phyloP scores from a whole-genome alignment of 35 echinoderm and acorn worm genomes.

The Patiria miniata region DNA sequence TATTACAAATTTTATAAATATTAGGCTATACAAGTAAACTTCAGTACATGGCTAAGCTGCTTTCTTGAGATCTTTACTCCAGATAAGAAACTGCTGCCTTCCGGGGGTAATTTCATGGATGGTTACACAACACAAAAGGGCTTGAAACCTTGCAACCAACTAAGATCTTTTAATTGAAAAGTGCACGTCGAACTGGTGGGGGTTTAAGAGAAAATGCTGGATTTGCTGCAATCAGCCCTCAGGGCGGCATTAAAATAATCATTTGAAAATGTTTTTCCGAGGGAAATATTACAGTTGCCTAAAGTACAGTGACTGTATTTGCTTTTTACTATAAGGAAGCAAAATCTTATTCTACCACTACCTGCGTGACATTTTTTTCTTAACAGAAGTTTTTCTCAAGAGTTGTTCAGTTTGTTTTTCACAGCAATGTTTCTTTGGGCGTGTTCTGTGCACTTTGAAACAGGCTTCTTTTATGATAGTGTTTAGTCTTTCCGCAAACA shows the following conservation, averaged over 20 bases:
- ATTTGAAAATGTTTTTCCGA: neutral
- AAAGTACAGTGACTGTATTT: conserved; percentile 7
- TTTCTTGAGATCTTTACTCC: neutral
- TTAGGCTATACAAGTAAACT: neutral
- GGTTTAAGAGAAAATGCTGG: neutral
- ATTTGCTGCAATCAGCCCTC: neutral
- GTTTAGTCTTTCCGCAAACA: too few relatives aligned
- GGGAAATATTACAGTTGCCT: neutral
- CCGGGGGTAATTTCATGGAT: neutral
- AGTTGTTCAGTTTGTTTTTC: too few relatives aligned
- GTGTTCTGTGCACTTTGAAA: too few relatives aligned
- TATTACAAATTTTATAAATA: conserved; percentile 1
- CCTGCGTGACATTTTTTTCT: too few relatives aligned
- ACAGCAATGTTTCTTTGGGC: too few relatives aligned
- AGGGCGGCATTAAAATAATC: neutral
- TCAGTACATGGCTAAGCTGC: neutral
- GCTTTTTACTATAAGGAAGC: too few relatives aligned
- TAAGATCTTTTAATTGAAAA: neutral
- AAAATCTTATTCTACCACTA: too few relatives aligned
- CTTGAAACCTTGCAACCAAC: neutral
- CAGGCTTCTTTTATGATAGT: too few relatives aligned
- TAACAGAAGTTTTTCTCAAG: too few relatives aligned
- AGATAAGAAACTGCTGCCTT: neutral
- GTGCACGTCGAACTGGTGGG: neutral
- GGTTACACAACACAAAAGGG: neutral